Percentiles rank a stretch among this genome's conserved stretches.
phyloP scores from a whole-genome alignment of 2,797 vertebrate species.

The Mus minutoides region DNA sequence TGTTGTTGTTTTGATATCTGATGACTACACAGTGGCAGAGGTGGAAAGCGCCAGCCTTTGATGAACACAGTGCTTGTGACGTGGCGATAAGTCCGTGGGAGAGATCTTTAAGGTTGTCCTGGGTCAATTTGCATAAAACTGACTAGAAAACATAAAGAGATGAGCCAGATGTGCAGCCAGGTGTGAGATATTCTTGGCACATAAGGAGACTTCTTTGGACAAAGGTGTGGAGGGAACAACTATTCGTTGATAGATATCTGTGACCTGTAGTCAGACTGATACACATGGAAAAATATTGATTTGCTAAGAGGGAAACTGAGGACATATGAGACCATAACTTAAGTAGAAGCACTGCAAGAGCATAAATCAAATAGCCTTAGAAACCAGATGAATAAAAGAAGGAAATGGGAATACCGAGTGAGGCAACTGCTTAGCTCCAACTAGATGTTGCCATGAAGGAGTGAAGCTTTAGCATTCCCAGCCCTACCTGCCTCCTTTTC shows the following conservation, averaged over 20 bases:
- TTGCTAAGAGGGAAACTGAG: not conserved
- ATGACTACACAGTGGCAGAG: constrained; percentile 32
- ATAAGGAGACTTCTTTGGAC: not conserved
- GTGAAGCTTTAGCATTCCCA: not conserved
- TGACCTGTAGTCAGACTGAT: not conserved
- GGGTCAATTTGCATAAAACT: not conserved
- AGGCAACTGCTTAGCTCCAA: not conserved
- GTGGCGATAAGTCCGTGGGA: not conserved
- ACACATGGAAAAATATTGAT: not conserved
- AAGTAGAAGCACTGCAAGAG: not conserved
- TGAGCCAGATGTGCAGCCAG: not conserved
- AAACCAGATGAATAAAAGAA: not conserved
- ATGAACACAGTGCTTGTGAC: not conserved
- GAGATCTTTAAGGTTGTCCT: not conserved
- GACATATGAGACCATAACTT: not conserved
- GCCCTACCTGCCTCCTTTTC: not conserved
- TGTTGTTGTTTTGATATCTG: constrained; percentile 27
- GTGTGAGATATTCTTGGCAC: not conserved
- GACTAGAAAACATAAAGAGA: not conserved
- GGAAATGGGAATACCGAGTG: not conserved
- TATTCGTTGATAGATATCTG: not conserved
- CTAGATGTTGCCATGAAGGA: not conserved
- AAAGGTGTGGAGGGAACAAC: not conserved
- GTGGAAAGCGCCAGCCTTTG: constrained; percentile 8
- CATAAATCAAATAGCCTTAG: not conserved